Evolutionary conservation across 2,888 invertebrate species (phyloP), one percentile per base, ranked within the genome.

Genomic region (Tinea trinotella): DNA sequence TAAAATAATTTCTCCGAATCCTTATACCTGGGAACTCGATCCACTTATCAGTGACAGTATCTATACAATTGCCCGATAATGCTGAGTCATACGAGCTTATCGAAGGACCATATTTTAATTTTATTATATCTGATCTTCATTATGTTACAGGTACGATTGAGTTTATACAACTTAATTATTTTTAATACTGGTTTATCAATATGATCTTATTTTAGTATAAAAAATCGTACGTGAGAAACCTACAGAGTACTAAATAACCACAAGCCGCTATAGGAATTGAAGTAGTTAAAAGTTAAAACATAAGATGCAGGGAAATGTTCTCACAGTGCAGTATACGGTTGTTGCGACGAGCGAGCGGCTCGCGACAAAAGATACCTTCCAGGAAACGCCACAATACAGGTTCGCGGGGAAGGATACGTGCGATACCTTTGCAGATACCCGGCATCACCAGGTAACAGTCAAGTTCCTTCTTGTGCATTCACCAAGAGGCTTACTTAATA

Each of bases 361-460:
- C 62, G 68, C 67, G 76, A 84, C 82, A 84, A 84, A 85, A 53
- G 53, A 80, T 70, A 71, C 79, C 78, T 84, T 85, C 84, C 82
- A 70, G 82, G 84, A 84, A 84, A 73, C 68, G 76, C 66, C 77
- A 83, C 80, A 83, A 85, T 85, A 84, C 84, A 76, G 83, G 84
- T 84, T 84, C 77, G 84, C 77, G 70, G 70, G 79, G 74, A 13
- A 40, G 40, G 53, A 20, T 34, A 81, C 83, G 82, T 82, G 84
- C 84, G 81, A 82, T 82, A 83, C 82, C 79, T 80, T 76, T 77
- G 81, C 84, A 79, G 83, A 83, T 82, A 83, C 78, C 71, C 72
- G 62, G 70, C 65, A 67, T 68, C 65, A 65, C 59, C 50, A 50
- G 50, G 50, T 50, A 50, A 24, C 17, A 40, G 40, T 4, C 40